Evolutionary conservation across 2,113 vertebrate genomes (phyloP), one percentile per base, ranked within the genome.

Genomic region (Scomber japonicus): DNA sequence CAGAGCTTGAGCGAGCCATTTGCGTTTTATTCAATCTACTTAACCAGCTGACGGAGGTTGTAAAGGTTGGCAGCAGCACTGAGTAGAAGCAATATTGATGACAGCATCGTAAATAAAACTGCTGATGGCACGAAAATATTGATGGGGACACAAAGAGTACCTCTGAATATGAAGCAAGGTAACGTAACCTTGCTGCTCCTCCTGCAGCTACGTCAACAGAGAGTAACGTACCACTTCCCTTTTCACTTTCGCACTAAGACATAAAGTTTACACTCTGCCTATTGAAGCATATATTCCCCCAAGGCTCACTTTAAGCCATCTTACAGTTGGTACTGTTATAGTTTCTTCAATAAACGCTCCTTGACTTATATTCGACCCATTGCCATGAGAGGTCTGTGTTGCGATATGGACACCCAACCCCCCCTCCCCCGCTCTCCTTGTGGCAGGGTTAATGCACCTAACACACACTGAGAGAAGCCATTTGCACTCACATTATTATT

Each of bases 11-110:
- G 80, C 49, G 85, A 92, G 73, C 71, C 81, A 83, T 93, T 89
- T 80, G 40, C 11, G 55, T 88, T 89, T 90, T 78, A 85, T 90
- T 90, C 79, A 88, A 88, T 89, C 82, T 82, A 89, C 86, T 91
- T 90, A 85, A 88, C 84, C 84, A 80, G 82, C 82, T 88, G 85
- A 88, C 75, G 48, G 60, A 70, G 76, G 60, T 77, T 73, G 78
- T 89, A 86, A 90, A 86, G 63, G 59, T 65, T 75, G 68, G 75
- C 78, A 80, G 55, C 53, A 31, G 57, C 71, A 31, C 56, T 44
- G 65, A 89, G 65, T 60, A 76, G 70, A 73, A 44, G 81, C 77
- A 15, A 50, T 75, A 88, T 74, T 80, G 85, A 92, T 79, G 88
- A 79, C 76, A 4, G 65, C 4, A 72, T n/a, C 48, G 64, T 89